Evolutionary conservation across 2,113 vertebrate genomes (phyloP).

Genomic region (Bettongia penicillata): DNA sequence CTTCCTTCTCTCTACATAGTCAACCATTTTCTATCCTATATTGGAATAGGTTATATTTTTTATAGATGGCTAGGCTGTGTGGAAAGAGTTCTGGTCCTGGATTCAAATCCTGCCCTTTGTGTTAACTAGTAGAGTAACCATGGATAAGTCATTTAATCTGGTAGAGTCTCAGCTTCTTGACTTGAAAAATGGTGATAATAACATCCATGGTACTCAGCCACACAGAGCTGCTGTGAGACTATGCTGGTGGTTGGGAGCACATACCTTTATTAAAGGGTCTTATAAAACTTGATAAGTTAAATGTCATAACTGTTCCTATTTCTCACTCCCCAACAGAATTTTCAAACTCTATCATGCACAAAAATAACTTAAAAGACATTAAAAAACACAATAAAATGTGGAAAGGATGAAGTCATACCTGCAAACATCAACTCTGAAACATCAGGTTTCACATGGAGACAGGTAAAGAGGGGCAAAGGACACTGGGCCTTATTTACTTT

Average conservation of each 20-base stretch:
- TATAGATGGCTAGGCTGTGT: not conserved
- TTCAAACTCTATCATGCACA: not conserved
- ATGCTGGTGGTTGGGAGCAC: not conserved
- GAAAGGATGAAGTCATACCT: slow-evolving; percentile 83
- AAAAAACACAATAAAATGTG: not conserved
- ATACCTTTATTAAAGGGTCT: not conserved
- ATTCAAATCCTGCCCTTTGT: not conserved
- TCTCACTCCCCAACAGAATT: not conserved
- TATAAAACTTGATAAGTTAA: not conserved
- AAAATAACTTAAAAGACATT: not conserved
- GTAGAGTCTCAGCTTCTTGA: not conserved
- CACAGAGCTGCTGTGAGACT: not conserved
- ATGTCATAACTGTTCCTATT: not conserved
- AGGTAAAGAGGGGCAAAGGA: slow-evolving; percentile 96
- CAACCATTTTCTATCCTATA: not conserved
- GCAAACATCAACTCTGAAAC: slow-evolving; percentile 99
- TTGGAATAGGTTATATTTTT: not conserved
- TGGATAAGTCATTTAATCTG: not conserved
- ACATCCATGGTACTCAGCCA: not conserved
- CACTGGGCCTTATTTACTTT: slow-evolving; percentile 89
- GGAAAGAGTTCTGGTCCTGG: not conserved
- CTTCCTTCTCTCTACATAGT: not conserved
- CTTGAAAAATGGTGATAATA: not conserved
- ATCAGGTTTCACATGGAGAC: slow-evolving; percentile 97
- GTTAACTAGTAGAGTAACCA: not conserved